Conservation (phyloP, 2,113 vertebrate genomes). For the Pteruthius melanotis region DNA sequence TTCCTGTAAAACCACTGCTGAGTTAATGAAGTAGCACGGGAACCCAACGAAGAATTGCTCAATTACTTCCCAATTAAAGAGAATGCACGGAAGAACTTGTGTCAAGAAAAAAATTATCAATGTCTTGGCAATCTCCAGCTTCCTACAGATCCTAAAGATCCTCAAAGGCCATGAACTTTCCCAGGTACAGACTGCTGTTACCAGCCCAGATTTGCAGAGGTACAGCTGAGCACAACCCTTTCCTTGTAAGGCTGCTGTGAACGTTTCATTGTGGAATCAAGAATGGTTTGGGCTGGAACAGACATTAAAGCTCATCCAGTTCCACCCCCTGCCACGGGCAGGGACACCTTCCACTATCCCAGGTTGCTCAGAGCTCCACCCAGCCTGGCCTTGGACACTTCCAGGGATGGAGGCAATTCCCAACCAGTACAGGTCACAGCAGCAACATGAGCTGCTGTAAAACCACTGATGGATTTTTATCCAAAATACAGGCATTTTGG, state of each 20-base stretch:
- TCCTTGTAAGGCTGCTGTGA: background rate
- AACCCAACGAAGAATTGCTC: background rate
- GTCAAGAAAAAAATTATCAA: background rate
- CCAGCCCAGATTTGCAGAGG: background rate
- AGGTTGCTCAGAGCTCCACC: background rate
- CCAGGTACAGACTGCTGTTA: background rate
- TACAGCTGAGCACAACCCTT: background rate
- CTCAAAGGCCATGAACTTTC: background rate
- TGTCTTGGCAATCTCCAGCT: background rate
- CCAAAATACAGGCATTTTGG: background rate
- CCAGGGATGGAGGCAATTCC: background rate
- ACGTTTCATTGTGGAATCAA: background rate
- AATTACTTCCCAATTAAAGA: conserved; percentile 16
- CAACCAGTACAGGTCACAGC: background rate
- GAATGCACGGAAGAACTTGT: background rate
- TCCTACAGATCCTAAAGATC: background rate
- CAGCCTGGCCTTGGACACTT: background rate
- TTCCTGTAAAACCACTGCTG: background rate
- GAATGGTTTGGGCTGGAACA: background rate
- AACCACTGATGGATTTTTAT: background rate
- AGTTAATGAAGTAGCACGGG: background rate
- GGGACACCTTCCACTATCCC: background rate
- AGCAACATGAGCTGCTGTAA: background rate
- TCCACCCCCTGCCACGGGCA: background rate
- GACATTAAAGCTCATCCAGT: background rate